Evolutionary conservation across 2,113 vertebrate species (phyloP), one percentile per base, ranked within the genome.

Genomic region (Tamias sibiricus): DNA sequence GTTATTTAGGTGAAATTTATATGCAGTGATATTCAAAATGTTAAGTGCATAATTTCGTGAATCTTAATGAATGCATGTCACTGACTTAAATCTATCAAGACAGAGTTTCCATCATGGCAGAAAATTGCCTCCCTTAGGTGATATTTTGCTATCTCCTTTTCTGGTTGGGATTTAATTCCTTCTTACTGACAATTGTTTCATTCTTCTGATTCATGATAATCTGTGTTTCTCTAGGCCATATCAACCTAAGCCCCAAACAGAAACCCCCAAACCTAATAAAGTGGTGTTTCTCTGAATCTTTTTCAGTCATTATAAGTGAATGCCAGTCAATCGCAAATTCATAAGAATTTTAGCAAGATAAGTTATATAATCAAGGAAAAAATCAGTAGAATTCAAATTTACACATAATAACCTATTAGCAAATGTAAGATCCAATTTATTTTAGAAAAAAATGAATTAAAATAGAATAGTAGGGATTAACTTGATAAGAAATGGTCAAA

Each of bases 401-500:
- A 44, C 0, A 69, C 12, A 49, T 32, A 57, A 57, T 54, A 69
- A 68, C 30, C 40, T 69, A 26, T 76, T 87, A 52, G 11, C 75
- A 35, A 16, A 37, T 42, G 47, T 24, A 40, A 54, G 49, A 87
- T 26, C 40, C 35, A 59, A 19, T 91, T 71, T 44, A 69, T 87
- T 35, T 24, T 47, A 72, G 68, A 69, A 91, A 87, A 93, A 77
- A 37, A 13, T 35, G 16, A 91, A 57, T 22, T 59, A 28, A 91
- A 76, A 62, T 69, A 57, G 44, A 66, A 14, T 32, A 93, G 13
- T 66, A 90, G 66, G 62, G 42, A 84, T 85, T 16, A 72, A 64
- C 54, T 90, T 86, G 47, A 54, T 19, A 76, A 90, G 86, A 93
- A 89, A 66, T 86, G 52, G 47, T 93, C 19, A 85, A 80, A 94